These are phyloP conservation scores for Falco rusticolus DNA, from an alignment of 2,797 vertebrate genomes.

Conservation along the genomic window DNA sequence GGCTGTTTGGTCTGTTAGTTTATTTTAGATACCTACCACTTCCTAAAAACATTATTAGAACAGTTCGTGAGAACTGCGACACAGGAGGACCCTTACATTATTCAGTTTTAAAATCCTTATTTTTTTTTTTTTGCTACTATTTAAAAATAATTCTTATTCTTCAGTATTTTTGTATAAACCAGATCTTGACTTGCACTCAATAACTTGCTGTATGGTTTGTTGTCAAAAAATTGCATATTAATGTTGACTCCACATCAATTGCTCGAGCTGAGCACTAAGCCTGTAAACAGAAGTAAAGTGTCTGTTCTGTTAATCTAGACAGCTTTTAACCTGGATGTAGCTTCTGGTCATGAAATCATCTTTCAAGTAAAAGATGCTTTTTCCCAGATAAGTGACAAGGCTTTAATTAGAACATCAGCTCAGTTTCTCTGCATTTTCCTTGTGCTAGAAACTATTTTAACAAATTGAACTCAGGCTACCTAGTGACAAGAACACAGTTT, in stretches of 20 bases:
- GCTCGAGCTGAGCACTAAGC: neutral
- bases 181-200: neutral
- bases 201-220: neutral
- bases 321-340: neutral
- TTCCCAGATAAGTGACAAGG: neutral
- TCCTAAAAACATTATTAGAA: neutral
- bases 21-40: neutral
- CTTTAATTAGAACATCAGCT: constrained; percentile 28
- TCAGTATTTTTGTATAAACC: neutral
- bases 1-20: neutral
- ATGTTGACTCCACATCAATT: neutral
- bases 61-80: neutral
- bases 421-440: neutral
- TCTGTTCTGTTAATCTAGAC: neutral
- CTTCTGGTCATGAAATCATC: neutral
- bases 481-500: neutral
- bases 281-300: neutral
- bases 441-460: neutral
- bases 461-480: neutral
- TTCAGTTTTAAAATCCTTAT: neutral
- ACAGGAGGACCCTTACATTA: neutral
- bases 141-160: neutral
- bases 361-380: neutral
- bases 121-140: neutral
- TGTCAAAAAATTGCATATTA: neutral